These are phyloP conservation scores for Sturmia bella DNA, from an alignment of 2,888 invertebrate species.

Conservation along the genomic window DNA sequence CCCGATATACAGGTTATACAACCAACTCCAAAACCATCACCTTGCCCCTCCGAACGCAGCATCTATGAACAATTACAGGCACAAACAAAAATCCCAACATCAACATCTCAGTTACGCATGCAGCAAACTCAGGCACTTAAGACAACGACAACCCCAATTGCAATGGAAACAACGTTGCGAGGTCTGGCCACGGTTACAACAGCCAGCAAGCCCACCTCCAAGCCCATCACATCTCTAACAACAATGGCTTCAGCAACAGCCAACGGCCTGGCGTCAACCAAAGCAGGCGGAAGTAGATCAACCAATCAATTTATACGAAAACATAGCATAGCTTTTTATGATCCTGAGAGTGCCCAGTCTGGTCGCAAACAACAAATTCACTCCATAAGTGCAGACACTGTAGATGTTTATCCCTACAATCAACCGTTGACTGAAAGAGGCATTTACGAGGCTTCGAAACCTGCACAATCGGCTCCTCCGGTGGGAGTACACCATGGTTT, in stretches of 20 bases:
- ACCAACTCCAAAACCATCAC: conserved; percentile 92
- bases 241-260: conserved; percentile 61
- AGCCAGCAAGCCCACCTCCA: conserved; percentile 61
- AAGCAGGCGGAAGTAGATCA: conserved; percentile 35
- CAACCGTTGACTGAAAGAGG: conserved; percentile 70
- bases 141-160: conserved; percentile 68
- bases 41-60: conserved; percentile 86
- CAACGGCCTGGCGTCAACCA: conserved; percentile 51
- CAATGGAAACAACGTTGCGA: conserved; percentile 60
- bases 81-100: conserved; percentile 49
- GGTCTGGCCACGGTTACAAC: conserved; percentile 63
- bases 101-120: conserved; percentile 43
- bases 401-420: conserved; percentile 79
- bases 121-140: conserved; percentile 64
- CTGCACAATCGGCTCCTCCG: conserved; percentile 64
- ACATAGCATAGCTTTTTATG: conserved; percentile 80
- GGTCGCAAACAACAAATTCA: conserved; percentile 80
- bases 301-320: conserved; percentile 77
- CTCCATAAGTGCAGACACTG: conserved; percentile 80
- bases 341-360: conserved; percentile 79
- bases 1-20: conserved; percentile 88
- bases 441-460: conserved; percentile 50
- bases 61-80: conserved; percentile 74
- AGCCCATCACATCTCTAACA: conserved; percentile 58
- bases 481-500: conserved; percentile 73